These are phyloP conservation scores for Syrphus vitripennis DNA, from an alignment of 2,888 invertebrate genomes.

Conservation along the genomic window DNA sequence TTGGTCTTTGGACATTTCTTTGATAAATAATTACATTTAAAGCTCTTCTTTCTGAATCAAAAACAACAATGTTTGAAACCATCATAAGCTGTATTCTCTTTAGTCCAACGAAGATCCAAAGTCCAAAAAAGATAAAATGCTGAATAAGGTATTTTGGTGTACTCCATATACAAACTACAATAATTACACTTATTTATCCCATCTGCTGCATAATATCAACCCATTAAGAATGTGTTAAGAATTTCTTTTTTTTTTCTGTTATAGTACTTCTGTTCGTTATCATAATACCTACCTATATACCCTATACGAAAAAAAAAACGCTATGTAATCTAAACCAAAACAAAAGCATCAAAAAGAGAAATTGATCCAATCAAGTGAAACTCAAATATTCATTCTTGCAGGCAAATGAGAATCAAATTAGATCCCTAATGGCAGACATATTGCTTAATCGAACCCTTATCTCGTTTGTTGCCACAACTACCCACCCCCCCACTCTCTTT, in stretches of 20 bases:
- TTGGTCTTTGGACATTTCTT: no score
- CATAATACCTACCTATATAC: not conserved
- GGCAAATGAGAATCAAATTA: conserved; percentile 72
- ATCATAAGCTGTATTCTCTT: not conserved
- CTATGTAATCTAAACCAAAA: conserved; percentile 12
- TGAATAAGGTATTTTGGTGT: not conserved
- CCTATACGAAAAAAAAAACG: not conserved
- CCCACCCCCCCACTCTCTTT: not conserved
- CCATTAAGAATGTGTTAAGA: conserved; percentile 47
- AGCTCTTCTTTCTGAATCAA: no score
- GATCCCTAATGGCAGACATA: conserved; percentile 71
- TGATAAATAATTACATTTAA: no score
- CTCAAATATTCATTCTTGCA: conserved; percentile 69
- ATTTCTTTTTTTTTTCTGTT: not conserved
- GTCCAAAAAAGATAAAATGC: not conserved
- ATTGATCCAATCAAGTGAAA: conserved; percentile 71
- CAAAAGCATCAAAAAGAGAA: conserved; percentile 64
- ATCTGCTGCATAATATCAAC: conserved; percentile 44
- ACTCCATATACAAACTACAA: conserved; percentile 39
- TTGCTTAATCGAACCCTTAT: conserved; percentile 72
- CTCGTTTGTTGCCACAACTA: conserved; percentile 66
- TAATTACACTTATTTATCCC: conserved; percentile 31
- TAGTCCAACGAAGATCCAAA: not conserved
- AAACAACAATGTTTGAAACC: no score
- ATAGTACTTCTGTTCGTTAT: not conserved